Base-by-base conservation (phyloP, 2,888 invertebrate genomes). In the Pammene aurita region DNA sequence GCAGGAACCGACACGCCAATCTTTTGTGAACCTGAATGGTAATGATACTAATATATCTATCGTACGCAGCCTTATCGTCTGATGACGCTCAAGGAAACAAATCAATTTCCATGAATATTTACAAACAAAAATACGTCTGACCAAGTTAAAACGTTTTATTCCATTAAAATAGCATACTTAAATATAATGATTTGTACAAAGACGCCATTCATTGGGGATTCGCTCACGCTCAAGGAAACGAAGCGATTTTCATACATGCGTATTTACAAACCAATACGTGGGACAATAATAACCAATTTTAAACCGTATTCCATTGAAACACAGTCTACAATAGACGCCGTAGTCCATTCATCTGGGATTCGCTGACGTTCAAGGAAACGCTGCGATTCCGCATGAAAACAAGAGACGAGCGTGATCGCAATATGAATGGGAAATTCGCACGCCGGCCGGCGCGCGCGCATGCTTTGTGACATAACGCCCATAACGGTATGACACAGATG, bases 281-380 rank as follows among this genome's bases (percentile, higher is more conserved):
- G 18, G 18, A 18, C 41, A 1, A 26, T 26, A 2, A n/a, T 13
- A 42, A n/a, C 18, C 11, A 18, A 4, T 26, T 26, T 9, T n/a
- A 7, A 41, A 42, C 18, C 26, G 7, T 42, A 42, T 9, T n/a
- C 13, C 18, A 18, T 42, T 18, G 18, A 13, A n/a, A 42, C 26
- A 57, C 13, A 9, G 57, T 42, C 2, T 35, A 60, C n/a, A 44
- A 46, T 60, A 48, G 16, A 38, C 10, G 14, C 7, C 13, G n/a
- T 41, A 50, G 7, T 11, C 18, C 18, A 68, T 46, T 46, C 58
- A 68, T 58, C 64, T 35, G 68, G 64, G 64, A 58, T 62, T 42
- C 38, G 14, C 44, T 58, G 68, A 68, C 68, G 68, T 44, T 57
- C 46, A 16, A 64, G 68, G 68, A 68, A 68, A 68, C 63, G 26